Evolutionary conservation across 2,888 invertebrate genomes (phyloP), one percentile per base, ranked within the genome.

Genomic region (Zaprionus bogoriensis): DNA sequence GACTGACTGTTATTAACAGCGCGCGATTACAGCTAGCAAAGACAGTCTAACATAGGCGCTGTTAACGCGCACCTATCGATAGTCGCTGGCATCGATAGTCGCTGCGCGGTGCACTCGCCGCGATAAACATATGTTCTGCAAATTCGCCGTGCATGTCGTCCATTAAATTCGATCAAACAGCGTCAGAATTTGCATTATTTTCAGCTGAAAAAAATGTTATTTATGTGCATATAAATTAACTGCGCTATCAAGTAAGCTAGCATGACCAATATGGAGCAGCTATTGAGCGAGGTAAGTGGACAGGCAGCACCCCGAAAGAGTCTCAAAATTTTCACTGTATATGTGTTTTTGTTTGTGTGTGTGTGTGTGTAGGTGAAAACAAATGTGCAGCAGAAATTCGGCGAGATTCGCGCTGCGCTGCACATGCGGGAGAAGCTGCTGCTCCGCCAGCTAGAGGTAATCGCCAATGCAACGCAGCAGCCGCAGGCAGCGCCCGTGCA

Each of bases 401-500:
- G 81, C 47, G 87, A 89, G 67, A 72, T 91, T 17, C 88, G 89
- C 12, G 87, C 90, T 28, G 89, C 91, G 1, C 55, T 91, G 10
- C 85, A 88, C 65, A 88, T 91, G 67, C 89, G 91, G 9, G 91
- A 91, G 66, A 91, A 90, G 58, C 62, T 91, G 54, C 69, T 91
- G 45, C 59, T 91, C 51, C 87, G 91, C 27, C 91, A 91, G 75
- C 83, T 91, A 45, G 91, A 91, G 64, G 91, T 89, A 17, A 89
- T 90, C 39, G 85, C 82, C 12, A 88, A 86, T 23, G 86, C 80
- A 19, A n/a, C n/a, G n/a, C 86, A 89, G 27, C 87, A 87, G 45
- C 86, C 82, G 42, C 86, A 80, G 83, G 55, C 60, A 0, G 54
- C 44, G 3, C 28, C 57, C 5, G 45, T 53, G n/a, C 20, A 30